These are phyloP conservation scores for Nezara viridula DNA, from an alignment of 2,888 invertebrate species.

Conservation along the genomic window DNA sequence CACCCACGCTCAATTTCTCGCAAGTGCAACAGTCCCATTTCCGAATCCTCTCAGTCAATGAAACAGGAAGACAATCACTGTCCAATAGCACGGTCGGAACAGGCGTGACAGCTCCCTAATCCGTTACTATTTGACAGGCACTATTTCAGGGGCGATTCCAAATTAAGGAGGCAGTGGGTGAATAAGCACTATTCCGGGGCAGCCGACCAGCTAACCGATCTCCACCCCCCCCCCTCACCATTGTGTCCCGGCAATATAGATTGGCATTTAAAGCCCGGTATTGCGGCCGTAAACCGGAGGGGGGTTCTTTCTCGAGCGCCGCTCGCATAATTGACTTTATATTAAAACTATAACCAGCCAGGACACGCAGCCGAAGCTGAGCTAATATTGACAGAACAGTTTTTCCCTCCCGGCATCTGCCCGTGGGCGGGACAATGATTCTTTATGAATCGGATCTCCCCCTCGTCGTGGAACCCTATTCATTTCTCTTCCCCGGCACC, in stretches of 20 bases:
- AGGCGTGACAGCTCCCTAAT: background rate
- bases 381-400: conserved; percentile 50
- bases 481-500: background rate
- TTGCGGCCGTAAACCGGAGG: conserved; percentile 48
- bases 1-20: background rate
- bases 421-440: conserved; percentile 32
- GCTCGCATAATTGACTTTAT: conserved; percentile 56
- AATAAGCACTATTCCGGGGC: background rate
- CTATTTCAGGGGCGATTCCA: conserved; percentile 14
- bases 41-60: background rate
- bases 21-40: background rate
- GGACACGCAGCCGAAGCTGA: background rate
- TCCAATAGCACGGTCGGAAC: conserved; percentile 38
- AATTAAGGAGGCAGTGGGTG: conserved; percentile 37
- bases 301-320: conserved; percentile 20
- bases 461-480: background rate
- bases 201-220: conserved; percentile 40
- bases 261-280: conserved; percentile 40
- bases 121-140: conserved; percentile 36
- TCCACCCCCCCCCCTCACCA: background rate
- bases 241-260: conserved; percentile 19
- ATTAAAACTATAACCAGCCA: conserved; percentile 56
- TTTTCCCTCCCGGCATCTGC: conserved; percentile 45
- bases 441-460: conserved; percentile 31
- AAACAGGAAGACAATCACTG: conserved; percentile 14